These are phyloP conservation scores for Gallinago jamesoni DNA, from an alignment of 2,113 vertebrate genomes.

Conservation along the genomic window DNA sequence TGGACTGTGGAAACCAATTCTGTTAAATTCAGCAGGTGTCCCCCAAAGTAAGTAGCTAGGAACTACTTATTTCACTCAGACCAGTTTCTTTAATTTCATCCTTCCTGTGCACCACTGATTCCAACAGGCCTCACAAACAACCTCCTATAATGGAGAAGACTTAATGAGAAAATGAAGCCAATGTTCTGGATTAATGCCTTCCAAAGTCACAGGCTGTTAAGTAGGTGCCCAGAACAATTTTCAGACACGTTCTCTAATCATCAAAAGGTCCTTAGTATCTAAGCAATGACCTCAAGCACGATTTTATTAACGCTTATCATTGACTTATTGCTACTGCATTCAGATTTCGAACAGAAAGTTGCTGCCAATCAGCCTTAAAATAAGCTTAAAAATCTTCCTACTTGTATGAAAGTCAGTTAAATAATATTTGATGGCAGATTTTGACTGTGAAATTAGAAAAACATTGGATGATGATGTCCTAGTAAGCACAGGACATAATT, in stretches of 20 bases:
- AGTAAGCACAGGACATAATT: background rate
- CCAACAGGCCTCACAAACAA: background rate
- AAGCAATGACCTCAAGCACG: background rate
- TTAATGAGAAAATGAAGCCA: constrained; percentile 41
- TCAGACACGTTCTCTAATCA: constrained; percentile 13
- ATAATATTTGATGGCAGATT: constrained; percentile 11
- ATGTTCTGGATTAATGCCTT: constrained; percentile 48
- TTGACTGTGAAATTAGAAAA: constrained; percentile 13
- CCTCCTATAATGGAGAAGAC: background rate
- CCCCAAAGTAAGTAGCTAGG: background rate
- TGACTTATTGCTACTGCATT: constrained; percentile 5
- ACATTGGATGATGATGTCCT: background rate
- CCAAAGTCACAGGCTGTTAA: constrained; percentile 33
- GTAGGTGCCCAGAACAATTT: constrained; percentile 30
- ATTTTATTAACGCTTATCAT: constrained; percentile 47
- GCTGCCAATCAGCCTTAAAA: constrained; percentile 39
- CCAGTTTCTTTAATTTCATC: constrained; percentile 1
- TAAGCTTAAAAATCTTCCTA: constrained; percentile 26
- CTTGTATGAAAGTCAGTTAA: constrained; percentile 10
- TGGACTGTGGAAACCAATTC: constrained; percentile 5
- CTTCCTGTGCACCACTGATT: background rate
- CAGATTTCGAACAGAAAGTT: constrained; percentile 11
- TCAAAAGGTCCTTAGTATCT: constrained; percentile 40
- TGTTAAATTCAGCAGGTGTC: background rate
- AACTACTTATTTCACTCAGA: background rate